Conservation (phyloP, 2,113 vertebrate species). For the Nycticryphes semicollaris region DNA sequence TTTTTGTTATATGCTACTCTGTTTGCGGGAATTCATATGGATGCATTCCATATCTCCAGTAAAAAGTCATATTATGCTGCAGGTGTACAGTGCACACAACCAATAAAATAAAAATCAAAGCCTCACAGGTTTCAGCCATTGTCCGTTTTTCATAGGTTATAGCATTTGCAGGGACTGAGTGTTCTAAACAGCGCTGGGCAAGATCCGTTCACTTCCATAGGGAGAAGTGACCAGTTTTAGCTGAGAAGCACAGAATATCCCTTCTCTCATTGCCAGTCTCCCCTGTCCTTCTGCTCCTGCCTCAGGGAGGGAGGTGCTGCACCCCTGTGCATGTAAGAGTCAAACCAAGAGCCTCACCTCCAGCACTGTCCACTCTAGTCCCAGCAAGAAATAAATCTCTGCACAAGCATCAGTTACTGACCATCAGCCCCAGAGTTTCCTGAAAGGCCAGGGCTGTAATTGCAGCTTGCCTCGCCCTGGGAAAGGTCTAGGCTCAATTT, state of each 20-base stretch:
- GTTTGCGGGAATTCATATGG: neutral
- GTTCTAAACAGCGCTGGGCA: neutral
- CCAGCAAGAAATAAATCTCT: neutral
- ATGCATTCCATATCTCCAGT: neutral
- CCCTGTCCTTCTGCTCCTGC: neutral
- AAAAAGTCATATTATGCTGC: neutral
- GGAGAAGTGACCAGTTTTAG: neutral
- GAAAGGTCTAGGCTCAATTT: neutral
- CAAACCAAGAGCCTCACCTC: neutral
- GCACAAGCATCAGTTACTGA: neutral
- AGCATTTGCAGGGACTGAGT: neutral
- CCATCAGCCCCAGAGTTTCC: neutral
- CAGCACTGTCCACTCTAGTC: neutral
- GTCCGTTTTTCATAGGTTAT: neutral
- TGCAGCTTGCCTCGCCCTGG: neutral
- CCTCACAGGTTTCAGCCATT: neutral
- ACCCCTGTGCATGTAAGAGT: rapidly evolving
- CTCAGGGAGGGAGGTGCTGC: neutral
- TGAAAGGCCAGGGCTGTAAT: neutral
- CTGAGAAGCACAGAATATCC: neutral
- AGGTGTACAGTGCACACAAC: neutral
- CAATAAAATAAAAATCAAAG: neutral
- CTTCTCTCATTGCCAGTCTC: neutral
- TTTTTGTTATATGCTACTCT: neutral
- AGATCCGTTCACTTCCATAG: rapidly evolving